These are phyloP conservation scores for Amblyornis subalaris DNA, from an alignment of 2,113 vertebrate species.

Conservation along the genomic window DNA sequence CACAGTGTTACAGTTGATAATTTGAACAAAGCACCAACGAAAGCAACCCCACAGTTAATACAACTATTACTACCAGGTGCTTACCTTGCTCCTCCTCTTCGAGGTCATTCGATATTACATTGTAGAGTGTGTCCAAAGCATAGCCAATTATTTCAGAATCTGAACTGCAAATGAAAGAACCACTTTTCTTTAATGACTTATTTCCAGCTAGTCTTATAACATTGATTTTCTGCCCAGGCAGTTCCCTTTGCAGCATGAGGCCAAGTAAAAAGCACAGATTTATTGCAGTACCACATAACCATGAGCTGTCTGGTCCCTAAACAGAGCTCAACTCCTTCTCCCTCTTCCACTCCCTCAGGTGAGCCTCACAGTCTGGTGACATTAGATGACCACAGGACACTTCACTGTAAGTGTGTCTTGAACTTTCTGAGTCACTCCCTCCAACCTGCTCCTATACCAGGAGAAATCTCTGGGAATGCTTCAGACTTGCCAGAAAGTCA, in stretches of 20 bases:
- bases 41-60: background rate
- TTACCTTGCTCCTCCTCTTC: conserved; percentile 95
- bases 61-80: background rate
- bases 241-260: background rate
- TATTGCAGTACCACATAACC: background rate
- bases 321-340: background rate
- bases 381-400: background rate
- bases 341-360: background rate
- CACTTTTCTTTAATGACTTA: conserved; percentile 44
- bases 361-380: background rate
- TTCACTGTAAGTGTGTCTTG: rapidly evolving
- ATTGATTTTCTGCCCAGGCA: background rate
- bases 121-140: conserved; percentile 95
- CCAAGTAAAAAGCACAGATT: background rate
- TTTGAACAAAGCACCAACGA: background rate
- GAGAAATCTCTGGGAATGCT: background rate
- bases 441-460: background rate
- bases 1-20: background rate
- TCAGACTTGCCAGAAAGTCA: background rate
- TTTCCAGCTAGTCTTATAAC: background rate
- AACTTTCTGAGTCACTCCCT: background rate
- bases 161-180: conserved; percentile 75
- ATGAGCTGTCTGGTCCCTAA: background rate
- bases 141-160: conserved; percentile 99
- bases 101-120: conserved; percentile 93